Evolutionary conservation across 2,888 invertebrate species (phyloP).

Genomic region (Latrodectus hesperus): DNA sequence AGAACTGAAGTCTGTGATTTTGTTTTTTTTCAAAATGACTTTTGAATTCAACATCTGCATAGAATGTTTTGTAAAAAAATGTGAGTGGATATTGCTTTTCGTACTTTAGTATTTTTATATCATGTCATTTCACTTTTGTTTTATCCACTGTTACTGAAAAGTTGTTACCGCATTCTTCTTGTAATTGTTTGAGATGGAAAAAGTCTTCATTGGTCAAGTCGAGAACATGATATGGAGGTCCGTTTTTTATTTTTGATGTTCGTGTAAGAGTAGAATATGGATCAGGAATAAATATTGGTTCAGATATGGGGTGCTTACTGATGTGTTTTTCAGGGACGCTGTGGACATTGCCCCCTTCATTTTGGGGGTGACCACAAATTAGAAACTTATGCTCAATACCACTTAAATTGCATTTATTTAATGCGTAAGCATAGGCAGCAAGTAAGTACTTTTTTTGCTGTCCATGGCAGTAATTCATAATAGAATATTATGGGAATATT

Average conservation of each 20-base stretch:
- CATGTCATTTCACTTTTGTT: no score
- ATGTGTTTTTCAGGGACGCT: slow-evolving; percentile 9
- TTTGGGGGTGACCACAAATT: slow-evolving; percentile 10
- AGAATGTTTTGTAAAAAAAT: no score
- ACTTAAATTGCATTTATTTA: not conserved
- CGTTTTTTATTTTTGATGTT: not conserved
- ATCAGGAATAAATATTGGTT: slow-evolving; percentile 2
- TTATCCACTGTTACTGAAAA: no score
- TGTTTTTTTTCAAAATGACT: no score
- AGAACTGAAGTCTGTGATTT: not conserved
- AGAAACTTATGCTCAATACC: slow-evolving; percentile 11
- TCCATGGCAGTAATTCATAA: slow-evolving; percentile 3
- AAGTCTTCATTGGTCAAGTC: no score
- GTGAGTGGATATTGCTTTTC: no score
- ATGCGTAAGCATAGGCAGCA: not conserved
- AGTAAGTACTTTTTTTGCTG: slow-evolving; percentile 27
- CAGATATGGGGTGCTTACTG: not conserved
- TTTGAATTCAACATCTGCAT: no score
- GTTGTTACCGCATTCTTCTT: no score
- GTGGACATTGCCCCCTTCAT: not conserved
- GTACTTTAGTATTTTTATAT: no score
- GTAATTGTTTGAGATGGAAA: no score
- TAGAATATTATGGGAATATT: not conserved
- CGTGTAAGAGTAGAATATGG: not conserved
- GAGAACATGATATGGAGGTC: not conserved